These are phyloP conservation scores for Diprion similis DNA, from an alignment of 1,140 invertebrate species.

Conservation along the genomic window DNA sequence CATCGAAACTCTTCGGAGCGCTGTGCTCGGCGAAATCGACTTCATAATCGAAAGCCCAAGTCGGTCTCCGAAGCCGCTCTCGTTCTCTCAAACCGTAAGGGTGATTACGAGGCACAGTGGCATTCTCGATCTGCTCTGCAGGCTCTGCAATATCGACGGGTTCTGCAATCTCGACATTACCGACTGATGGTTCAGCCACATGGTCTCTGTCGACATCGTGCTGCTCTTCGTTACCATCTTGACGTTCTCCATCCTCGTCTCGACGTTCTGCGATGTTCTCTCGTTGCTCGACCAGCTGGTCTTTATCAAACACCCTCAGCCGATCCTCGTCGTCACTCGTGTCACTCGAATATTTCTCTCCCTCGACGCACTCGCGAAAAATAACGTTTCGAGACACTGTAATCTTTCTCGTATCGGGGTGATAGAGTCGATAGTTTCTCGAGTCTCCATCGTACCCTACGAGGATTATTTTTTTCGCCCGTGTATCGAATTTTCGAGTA, in stretches of 20 bases:
- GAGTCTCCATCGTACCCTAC: constrained; percentile 23
- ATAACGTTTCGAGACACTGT: too few species aligned
- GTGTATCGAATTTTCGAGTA: constrained; percentile 39
- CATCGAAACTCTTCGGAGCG: constrained; percentile 9
- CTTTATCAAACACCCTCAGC: neutral
- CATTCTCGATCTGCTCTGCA: neutral
- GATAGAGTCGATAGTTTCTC: constrained; percentile 25
- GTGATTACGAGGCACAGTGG: neutral
- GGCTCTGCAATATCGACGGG: neutral
- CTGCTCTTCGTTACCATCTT: neutral
- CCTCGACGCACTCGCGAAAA: neutral
- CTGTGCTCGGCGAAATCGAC: constrained; percentile 14
- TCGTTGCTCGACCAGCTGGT: too few species aligned
- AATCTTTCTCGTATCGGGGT: too few species aligned
- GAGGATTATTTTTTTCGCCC: constrained; percentile 25
- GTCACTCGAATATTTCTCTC: neutral
- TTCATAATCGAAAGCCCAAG: constrained; percentile 6
- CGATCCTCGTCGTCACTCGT: neutral
- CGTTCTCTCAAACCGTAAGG: neutral
- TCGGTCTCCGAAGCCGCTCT: constrained; percentile 1
- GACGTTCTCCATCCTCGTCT: too few species aligned
- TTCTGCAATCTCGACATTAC: neutral
- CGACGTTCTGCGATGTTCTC: too few species aligned
- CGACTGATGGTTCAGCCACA: constrained; percentile 8
- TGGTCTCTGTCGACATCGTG: neutral